Evolutionary conservation across 2,888 invertebrate genomes (phyloP), one percentile per base, ranked within the genome.

Genomic region (Byasa hedistus): DNA sequence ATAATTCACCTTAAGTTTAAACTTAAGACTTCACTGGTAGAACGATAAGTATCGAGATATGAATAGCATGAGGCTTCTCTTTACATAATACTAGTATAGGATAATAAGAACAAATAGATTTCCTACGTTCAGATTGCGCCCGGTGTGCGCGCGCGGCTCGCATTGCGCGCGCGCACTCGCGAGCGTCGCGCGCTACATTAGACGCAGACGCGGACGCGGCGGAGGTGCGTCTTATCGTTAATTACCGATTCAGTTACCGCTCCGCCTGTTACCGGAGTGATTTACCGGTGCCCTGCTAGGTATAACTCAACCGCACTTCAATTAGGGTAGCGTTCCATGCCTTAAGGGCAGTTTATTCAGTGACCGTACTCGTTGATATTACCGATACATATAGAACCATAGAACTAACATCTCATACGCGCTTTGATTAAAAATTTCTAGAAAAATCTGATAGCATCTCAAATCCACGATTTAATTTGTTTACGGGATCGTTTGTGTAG

Each of bases 191-290:
- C 82, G 82, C 84, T 84, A 83, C 79, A 8, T 12, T 15, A 12
- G 39, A 71, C 66, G 65, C 39, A 12, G 15, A 71, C 67, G 65
- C 75, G 73, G 78, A 81, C 82, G 81, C 78, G 79, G 78, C 72
- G 73, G 72, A 82, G 82, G 84, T 80, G 86, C 80, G 83, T 80
- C 84, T 86, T 87, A 86, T 86, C 86, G 79, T 82, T 88, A 88
- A 88, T 88, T 88, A 86, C 84, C 80, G 81, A 72, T 75, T 72
- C 73, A 73, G 74, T 79, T 79, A 78, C 84, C 80, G 84, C 79
- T 81, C 77, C 71, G 78, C 81, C 82, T 84, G 84, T 86, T 81
- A 80, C 84, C 74, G 62, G 52, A 69, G 86, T 86, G 87, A 86
- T 83, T 85, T 86, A 86, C 85, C 82, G 79, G 79, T 73, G 73